Conservation (phyloP, 2,888 invertebrate genomes). For the Drosophila algonquin region DNA sequence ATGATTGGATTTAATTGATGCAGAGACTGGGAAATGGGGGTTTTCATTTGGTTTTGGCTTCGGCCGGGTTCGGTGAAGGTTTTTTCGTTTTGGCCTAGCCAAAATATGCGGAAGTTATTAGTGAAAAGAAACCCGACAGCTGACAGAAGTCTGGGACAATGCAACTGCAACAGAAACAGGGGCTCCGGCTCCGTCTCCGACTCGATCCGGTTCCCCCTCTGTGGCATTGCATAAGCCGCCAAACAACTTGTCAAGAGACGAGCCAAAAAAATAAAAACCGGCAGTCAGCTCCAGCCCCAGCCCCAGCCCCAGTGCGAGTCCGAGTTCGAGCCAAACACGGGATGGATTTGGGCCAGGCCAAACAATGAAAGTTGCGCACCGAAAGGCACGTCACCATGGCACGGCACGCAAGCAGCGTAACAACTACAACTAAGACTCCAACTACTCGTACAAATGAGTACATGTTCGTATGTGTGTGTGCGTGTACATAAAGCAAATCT, state of each 20-base stretch:
- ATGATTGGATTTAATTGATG: slow-evolving; percentile 4
- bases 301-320: slow-evolving; percentile 15
- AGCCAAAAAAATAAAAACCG: slow-evolving; percentile 45
- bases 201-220: slow-evolving; percentile 5
- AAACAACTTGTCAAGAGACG: slow-evolving; percentile 67
- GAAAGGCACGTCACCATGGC: slow-evolving; percentile 38
- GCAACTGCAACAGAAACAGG: slow-evolving; percentile 22
- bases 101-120: slow-evolving; percentile 66
- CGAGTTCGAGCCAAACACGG: slow-evolving; percentile 36
- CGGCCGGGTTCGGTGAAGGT: slow-evolving; percentile 16
- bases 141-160: slow-evolving; percentile 42
- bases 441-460: neutral
- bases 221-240: slow-evolving; percentile 26
- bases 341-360: slow-evolving; percentile 54
- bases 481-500: slow-evolving; percentile 46
- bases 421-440: slow-evolving; percentile 31
- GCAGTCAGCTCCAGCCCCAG: slow-evolving; percentile 16
- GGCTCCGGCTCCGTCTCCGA: neutral
- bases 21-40: slow-evolving; percentile 11
- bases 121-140: slow-evolving; percentile 31
- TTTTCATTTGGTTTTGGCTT: neutral
- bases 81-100: slow-evolving; percentile 35
- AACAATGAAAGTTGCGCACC: slow-evolving; percentile 65
- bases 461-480: neutral
- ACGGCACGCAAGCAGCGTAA: slow-evolving; percentile 72